Conservation (phyloP, 2,888 invertebrate species). For the Ctenicera cuprea region DNA sequence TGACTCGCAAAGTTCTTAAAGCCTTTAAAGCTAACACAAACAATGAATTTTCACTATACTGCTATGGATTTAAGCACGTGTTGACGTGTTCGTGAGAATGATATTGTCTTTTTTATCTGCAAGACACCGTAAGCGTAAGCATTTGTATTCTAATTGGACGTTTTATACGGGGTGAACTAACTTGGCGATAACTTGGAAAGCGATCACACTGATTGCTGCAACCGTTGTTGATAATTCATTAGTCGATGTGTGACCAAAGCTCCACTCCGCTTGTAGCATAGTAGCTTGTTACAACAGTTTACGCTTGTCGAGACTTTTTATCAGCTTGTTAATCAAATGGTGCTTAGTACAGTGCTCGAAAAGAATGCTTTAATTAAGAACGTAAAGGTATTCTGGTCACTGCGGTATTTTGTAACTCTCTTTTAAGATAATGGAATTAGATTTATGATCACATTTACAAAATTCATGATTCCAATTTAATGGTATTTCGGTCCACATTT, state of each 20-base stretch:
- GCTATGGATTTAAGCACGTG: background rate
- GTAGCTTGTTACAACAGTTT: conserved; percentile 59
- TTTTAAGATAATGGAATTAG: conserved; percentile 17
- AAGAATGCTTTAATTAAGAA: conserved; percentile 45
- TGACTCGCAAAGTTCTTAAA: no score
- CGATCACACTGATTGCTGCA: conserved; percentile 26
- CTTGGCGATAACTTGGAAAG: conserved; percentile 29
- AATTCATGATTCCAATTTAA: conserved; percentile 2
- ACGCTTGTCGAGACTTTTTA: conserved; percentile 56
- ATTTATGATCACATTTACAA: background rate
- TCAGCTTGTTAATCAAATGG: conserved; percentile 60
- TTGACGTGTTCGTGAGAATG: background rate
- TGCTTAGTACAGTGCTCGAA: conserved; percentile 33
- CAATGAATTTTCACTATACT: no score
- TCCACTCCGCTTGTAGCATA: conserved; percentile 53
- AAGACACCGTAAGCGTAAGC: conserved; percentile 51
- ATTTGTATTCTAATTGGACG: conserved; percentile 62
- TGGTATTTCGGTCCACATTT: background rate
- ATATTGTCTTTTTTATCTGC: conserved; percentile 54
- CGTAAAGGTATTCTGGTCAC: conserved; percentile 17
- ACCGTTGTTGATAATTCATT: conserved; percentile 32
- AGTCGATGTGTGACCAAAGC: conserved; percentile 31
- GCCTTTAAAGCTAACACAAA: no score
- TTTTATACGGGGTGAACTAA: conserved; percentile 32
- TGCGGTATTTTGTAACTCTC: conserved; percentile 4